phyloP scores from a whole-genome alignment of 2,888 invertebrate genomes.

The Cancer borealis region DNA sequence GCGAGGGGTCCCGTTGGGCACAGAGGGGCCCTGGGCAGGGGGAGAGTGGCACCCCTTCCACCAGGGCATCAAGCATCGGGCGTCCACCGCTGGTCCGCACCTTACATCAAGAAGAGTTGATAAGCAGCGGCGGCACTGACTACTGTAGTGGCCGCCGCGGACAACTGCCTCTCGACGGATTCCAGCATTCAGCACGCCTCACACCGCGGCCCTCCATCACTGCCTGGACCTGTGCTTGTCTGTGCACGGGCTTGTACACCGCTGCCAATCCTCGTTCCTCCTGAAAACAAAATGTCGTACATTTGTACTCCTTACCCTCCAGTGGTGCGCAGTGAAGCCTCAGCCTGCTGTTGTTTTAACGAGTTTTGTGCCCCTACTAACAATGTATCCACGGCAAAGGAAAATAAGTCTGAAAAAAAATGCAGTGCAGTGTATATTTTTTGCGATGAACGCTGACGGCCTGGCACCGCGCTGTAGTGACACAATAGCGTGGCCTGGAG shows the following conservation, averaged over 20 bases:
- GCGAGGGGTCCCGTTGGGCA: slow-evolving; percentile 65
- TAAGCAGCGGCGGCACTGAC: slow-evolving; percentile 29
- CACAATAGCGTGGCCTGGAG: slow-evolving; percentile 15
- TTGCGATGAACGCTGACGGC: slow-evolving; percentile 25
- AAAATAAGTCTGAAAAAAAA: neutral
- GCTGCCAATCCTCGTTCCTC: slow-evolving; percentile 7
- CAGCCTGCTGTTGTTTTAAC: slow-evolving; percentile 28
- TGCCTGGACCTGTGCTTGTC: neutral
- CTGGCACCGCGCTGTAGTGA: slow-evolving; percentile 26
- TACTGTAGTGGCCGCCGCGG: slow-evolving; percentile 36
- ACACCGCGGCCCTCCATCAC: slow-evolving; percentile 37
- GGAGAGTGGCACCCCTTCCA: slow-evolving; percentile 65
- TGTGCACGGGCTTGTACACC: neutral
- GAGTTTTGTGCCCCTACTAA: neutral
- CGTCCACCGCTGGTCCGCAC: slow-evolving; percentile 50
- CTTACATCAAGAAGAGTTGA: neutral
- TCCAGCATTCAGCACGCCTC: slow-evolving; percentile 32
- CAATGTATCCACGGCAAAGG: slow-evolving; percentile 33
- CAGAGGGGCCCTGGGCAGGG: slow-evolving; percentile 55
- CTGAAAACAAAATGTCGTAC: slow-evolving; percentile 42
- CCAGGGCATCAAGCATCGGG: slow-evolving; percentile 58
- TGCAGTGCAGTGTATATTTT: slow-evolving; percentile 48
- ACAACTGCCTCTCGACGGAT: neutral
- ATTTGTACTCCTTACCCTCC: slow-evolving; percentile 52
- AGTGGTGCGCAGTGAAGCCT: slow-evolving; percentile 2